Percentiles rank a stretch among this genome's conserved stretches.
phyloP scores from a whole-genome alignment of 1,140 invertebrate genomes.

The Drosophila setifemur region DNA sequence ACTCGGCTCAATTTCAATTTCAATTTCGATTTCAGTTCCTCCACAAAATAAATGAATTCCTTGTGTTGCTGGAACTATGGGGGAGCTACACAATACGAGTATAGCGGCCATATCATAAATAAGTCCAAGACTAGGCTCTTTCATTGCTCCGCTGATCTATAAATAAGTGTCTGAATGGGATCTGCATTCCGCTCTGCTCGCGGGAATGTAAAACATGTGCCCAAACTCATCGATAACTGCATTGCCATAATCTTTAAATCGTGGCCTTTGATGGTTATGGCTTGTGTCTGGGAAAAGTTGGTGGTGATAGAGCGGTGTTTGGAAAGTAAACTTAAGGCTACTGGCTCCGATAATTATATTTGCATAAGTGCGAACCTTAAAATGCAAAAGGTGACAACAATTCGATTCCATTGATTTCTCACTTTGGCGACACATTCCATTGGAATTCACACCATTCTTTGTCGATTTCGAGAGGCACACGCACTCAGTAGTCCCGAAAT shows the following conservation, averaged over 20 bases:
- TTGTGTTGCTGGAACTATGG: slow-evolving; percentile 6
- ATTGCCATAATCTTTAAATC: slow-evolving; percentile 23
- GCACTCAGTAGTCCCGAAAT: slow-evolving; percentile 6
- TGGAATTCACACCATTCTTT: slow-evolving; percentile 8
- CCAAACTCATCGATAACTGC: slow-evolving; percentile 24
- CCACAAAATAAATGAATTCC: slow-evolving; percentile 19
- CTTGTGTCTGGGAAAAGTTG: slow-evolving; percentile 13
- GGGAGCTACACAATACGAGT: not conserved
- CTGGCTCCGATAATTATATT: slow-evolving; percentile 6
- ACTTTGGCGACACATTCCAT: slow-evolving; percentile 17
- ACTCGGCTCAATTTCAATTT: slow-evolving; percentile 2
- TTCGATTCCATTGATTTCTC: slow-evolving; percentile 19
- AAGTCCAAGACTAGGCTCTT: slow-evolving; percentile 22
- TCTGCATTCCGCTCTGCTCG: slow-evolving; percentile 7
- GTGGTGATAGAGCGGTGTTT: not conserved
- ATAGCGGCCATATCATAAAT: slow-evolving; percentile 26
- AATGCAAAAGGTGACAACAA: slow-evolving; percentile 2
- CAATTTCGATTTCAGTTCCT: slow-evolving; percentile 3
- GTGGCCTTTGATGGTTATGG: slow-evolving; percentile 19
- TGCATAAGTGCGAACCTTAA: not conserved
- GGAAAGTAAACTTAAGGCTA: not conserved
- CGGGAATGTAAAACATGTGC: slow-evolving; percentile 40
- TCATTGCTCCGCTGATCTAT: slow-evolving; percentile 17
- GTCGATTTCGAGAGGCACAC: slow-evolving; percentile 1
- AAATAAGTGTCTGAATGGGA: slow-evolving; percentile 19